These are phyloP conservation scores for Hirudo medicinalis DNA, from an alignment of 1,140 invertebrate species.

Conservation along the genomic window DNA sequence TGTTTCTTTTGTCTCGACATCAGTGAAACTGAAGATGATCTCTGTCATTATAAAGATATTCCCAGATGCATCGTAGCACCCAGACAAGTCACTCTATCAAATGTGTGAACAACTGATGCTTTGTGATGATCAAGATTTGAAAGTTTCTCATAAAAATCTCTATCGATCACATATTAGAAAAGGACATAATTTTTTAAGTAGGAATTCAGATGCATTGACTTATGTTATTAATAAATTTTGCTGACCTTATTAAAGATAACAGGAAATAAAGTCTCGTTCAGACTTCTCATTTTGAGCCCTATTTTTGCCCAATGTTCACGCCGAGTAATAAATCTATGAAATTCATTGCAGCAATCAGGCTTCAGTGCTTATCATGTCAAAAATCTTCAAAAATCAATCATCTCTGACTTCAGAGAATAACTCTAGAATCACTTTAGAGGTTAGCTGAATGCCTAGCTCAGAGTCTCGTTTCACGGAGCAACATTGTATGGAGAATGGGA, in stretches of 20 bases:
- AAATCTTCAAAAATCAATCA: too few relatives aligned
- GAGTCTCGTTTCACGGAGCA: too few relatives aligned
- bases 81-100: neutral
- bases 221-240: neutral
- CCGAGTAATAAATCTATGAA: too few relatives aligned
- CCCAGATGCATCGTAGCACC: slow-evolving; percentile 1
- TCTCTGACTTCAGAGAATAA: too few relatives aligned
- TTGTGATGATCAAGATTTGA: neutral
- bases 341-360: too few relatives aligned
- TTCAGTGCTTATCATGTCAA: too few relatives aligned
- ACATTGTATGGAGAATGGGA: too few relatives aligned
- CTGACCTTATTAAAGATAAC: neutral
- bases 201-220: neutral
- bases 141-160: neutral
- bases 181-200: neutral
- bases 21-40: neutral
- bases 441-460: too few relatives aligned
- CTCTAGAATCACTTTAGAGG: too few relatives aligned
- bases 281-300: too few relatives aligned
- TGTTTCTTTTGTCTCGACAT: slow-evolving; percentile 14
- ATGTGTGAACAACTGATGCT: neutral
- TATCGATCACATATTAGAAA: neutral
- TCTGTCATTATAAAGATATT: neutral
- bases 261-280: too few relatives aligned
- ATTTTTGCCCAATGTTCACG: too few relatives aligned